Evolutionary conservation across 64 coral and sea anemone genomes (phyloP).

Genomic region (Acropora yongei): DNA sequence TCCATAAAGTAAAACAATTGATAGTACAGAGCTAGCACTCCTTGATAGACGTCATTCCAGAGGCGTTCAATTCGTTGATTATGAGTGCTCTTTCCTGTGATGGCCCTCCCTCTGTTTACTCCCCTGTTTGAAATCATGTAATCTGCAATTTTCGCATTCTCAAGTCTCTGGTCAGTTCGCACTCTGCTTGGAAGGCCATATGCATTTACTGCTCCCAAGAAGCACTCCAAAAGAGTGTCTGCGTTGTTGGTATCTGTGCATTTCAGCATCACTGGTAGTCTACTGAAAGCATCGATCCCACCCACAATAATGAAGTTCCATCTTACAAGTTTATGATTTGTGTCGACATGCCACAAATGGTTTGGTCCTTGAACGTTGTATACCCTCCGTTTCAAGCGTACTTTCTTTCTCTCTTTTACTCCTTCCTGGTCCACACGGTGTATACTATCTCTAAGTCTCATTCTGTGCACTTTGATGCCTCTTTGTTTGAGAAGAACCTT

Average conservation of each 20-base stretch:
- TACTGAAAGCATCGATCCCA: conserved; percentile 77
- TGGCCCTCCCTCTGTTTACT: conserved; percentile 72
- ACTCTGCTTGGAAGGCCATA: conserved; percentile 7
- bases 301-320: conserved; percentile 82
- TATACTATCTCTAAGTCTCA: conserved; percentile 63
- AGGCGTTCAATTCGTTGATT: conserved; percentile 61
- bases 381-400: conserved; percentile 54
- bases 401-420: conserved; percentile 56
- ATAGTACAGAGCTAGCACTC: conserved; percentile 61
- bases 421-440: conserved; percentile 62
- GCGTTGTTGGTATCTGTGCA: conserved; percentile 78
- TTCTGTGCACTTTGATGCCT: conserved; percentile 63
- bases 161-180: background rate
- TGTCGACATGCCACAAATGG: conserved; percentile 51
- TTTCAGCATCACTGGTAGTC: conserved; percentile 64
- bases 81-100: conserved; percentile 76
- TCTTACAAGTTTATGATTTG: conserved; percentile 62
- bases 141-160: background rate
- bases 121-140: conserved; percentile 42
- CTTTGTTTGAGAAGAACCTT: conserved; percentile 50
- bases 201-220: background rate
- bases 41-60: conserved; percentile 66
- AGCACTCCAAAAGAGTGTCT: conserved; percentile 60
- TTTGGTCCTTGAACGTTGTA: conserved; percentile 55
- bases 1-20: conserved; percentile 6